phyloP scores from a whole-genome alignment of 2,113 vertebrate species.

The Pogona vitticeps region DNA sequence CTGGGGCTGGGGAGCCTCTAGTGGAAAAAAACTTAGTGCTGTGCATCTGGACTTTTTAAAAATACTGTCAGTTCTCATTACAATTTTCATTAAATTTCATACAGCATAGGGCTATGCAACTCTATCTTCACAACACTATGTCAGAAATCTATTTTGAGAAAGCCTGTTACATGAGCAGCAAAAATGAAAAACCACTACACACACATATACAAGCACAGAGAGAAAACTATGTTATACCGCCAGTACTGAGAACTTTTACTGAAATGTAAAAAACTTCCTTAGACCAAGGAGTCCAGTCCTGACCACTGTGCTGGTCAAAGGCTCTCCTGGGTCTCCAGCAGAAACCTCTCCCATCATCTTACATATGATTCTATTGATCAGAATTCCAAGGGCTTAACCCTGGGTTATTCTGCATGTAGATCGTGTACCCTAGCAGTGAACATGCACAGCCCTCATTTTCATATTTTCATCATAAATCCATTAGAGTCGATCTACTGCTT shows the following conservation, averaged over 20 bases:
- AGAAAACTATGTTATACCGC: neutral
- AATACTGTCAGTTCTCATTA: conserved; percentile 22
- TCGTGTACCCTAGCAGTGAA: neutral
- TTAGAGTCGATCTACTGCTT: neutral
- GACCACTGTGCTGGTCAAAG: neutral
- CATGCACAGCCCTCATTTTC: neutral
- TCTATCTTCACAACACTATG: conserved; percentile 11
- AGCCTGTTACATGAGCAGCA: conserved; percentile 23
- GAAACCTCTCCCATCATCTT: neutral
- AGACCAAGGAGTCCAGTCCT: neutral
- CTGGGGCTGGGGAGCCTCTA: neutral
- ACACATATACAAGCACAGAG: neutral
- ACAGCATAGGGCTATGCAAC: neutral
- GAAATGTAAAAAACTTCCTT: too few species aligned
- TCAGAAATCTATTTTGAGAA: conserved; percentile 29
- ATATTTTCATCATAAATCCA: neutral
- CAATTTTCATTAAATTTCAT: conserved; percentile 23
- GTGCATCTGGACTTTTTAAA: neutral
- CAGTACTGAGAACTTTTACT: too few species aligned
- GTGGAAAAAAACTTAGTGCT: neutral
- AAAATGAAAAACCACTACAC: neutral
- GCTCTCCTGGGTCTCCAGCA: neutral
- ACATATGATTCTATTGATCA: neutral
- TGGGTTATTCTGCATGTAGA: neutral
- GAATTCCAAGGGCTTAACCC: neutral